Conservation (phyloP, 2,797 vertebrate species). For the Periophthalmus magnuspinnatus region DNA sequence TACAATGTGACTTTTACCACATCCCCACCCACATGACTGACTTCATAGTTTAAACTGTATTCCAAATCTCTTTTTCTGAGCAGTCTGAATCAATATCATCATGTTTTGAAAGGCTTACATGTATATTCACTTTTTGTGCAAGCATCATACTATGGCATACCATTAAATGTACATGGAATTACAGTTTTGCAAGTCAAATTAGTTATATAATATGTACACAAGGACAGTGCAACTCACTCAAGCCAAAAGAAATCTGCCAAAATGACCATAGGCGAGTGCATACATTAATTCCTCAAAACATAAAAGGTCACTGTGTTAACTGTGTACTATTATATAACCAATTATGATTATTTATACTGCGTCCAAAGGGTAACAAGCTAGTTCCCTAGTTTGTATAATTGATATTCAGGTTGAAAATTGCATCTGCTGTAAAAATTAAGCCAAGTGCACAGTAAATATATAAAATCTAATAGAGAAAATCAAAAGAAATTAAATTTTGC, state of each 20-base stretch:
- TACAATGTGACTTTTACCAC: constrained; percentile 1
- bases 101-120: not conserved
- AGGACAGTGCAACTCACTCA: not conserved
- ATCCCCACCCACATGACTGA: not conserved
- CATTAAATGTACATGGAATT: not conserved
- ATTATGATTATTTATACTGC: not conserved
- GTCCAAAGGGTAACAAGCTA: not conserved
- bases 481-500: not conserved
- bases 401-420: no score
- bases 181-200: not conserved
- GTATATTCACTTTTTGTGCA: no score
- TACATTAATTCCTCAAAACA: no score
- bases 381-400: not conserved
- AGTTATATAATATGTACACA: not conserved
- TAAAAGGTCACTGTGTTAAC: no score
- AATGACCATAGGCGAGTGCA: no score
- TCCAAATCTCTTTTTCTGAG: not conserved
- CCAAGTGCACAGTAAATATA: no score
- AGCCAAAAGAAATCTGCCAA: not conserved
- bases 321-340: no score
- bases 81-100: not conserved
- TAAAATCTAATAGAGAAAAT: not conserved
- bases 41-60: not conserved
- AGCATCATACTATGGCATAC: not conserved
- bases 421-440: no score